A percentile compares a stretch with the other conserved stretches of the same genome.
Evolutionary conservation across 2,888 invertebrate species (phyloP).

Genomic region (Harpagoxenus sublaevis): DNA sequence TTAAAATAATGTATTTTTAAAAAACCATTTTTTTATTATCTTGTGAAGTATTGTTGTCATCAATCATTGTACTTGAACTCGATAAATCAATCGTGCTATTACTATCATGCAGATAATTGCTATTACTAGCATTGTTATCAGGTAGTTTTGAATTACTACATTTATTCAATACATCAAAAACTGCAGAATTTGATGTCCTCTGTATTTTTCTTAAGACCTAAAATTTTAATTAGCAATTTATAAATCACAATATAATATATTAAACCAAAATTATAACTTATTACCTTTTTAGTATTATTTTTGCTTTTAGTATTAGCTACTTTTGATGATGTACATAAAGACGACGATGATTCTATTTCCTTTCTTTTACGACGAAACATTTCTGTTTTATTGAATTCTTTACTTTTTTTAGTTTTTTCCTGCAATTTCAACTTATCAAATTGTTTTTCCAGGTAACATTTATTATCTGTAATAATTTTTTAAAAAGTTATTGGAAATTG

Average conservation of each 20-base stretch:
- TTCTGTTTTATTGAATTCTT: neutral
- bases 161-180: neutral
- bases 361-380: neutral
- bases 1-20: neutral
- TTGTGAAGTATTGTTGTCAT: neutral
- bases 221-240: neutral
- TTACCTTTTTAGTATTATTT: neutral
- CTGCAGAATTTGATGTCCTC: neutral
- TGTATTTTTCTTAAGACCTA: neutral
- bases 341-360: neutral
- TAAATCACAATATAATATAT: neutral
- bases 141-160: neutral
- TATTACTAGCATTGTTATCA: neutral
- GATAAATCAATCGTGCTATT: neutral
- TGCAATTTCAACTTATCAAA: neutral
- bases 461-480: neutral
- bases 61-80: neutral
- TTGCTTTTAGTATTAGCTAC: neutral
- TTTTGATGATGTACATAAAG: neutral
- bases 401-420: neutral
- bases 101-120: neutral
- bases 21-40: neutral
- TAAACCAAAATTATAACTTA: slow-evolving; percentile 1
- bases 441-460: neutral
- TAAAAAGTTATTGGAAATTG: neutral